Evolutionary conservation across 2,888 invertebrate genomes (phyloP).

Genomic region (Hyppa rectilinea): DNA sequence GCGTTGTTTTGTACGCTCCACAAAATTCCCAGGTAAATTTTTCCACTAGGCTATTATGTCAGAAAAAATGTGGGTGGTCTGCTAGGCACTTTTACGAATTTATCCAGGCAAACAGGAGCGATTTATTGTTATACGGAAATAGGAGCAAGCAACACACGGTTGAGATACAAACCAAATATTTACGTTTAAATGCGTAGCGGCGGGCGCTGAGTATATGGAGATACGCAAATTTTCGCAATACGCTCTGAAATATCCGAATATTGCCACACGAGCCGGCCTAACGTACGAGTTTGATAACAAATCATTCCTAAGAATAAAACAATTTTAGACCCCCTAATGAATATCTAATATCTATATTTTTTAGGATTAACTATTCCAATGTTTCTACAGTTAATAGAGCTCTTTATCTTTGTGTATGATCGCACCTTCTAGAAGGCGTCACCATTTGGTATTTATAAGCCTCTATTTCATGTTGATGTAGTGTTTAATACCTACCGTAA

Average conservation of each 20-base stretch:
- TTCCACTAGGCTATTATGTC: conserved; percentile 32
- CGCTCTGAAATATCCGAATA: conserved; percentile 40
- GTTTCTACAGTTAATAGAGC: conserved; percentile 22
- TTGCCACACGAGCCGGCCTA: conserved; percentile 14
- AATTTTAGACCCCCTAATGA: background rate
- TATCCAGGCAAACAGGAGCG: conserved; percentile 42
- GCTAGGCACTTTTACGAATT: conserved; percentile 31
- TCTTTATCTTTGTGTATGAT: conserved; percentile 34
- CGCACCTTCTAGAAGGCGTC: conserved; percentile 35
- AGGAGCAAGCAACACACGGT: conserved; percentile 52
- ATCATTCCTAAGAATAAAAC: background rate
- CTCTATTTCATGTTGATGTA: conserved; percentile 17
- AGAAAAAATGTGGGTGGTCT: conserved; percentile 26
- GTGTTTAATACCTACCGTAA: conserved; percentile 5
- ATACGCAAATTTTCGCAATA: conserved; percentile 40
- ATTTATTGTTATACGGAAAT: conserved; percentile 63
- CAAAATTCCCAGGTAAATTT: conserved; percentile 31
- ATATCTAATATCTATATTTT: no score
- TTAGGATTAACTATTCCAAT: conserved; percentile 2
- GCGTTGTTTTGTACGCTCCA: background rate
- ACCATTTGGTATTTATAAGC: conserved; percentile 21
- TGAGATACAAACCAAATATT: conserved; percentile 64
- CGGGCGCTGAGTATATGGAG: conserved; percentile 42
- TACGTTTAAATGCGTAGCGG: conserved; percentile 59
- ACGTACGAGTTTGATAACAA: conserved; percentile 18